Base-by-base conservation (phyloP, 2,888 invertebrate genomes). In the Epsilonema sp. region DNA sequence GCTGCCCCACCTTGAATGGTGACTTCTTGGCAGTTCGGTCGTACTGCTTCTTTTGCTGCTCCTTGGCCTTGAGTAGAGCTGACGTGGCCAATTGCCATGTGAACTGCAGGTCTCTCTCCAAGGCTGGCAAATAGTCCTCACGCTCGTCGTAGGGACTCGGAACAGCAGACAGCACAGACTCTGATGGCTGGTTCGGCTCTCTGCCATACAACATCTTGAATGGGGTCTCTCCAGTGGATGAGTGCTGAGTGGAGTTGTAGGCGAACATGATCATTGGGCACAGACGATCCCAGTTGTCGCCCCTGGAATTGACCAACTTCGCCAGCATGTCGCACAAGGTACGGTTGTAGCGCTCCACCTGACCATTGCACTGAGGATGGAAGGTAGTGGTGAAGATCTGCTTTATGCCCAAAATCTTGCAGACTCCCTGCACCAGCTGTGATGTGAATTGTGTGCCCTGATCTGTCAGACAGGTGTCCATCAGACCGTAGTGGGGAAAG, bases 201-300 rank as follows among this genome's bases (percentile, higher is more conserved):
- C 42, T 16, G 5, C 11, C 42, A 42, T 42, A 22, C 21, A 42
- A 42, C 21, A 42, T 13, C 19, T 24, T 21, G n/a, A 42, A 42
- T 13, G 42, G 42, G 21, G 42, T 42, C 13, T 42, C 42, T n/a
- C 42, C 24, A 11, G 42, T 42, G 5, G 42, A 42, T 22, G 23
- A n/a, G 16, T 42, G 42, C 13, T 21, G 5, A 42, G 21, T 42
- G 4, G 42, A 20, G 22, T 42, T 42, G 21, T 42, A 42, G 16
- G 42, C 16, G n/a, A 42, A 42, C 16, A n/a, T 31, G 16, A 31
- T 31, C 16, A 31, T 13, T 31, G 31, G 31, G 11, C 8, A 31
- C 8, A 31, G 16, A 31, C 8, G 31, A 31, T 21, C 23, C 42
- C 42, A 19, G 21, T 13, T 42, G n/a, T n/a, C n/a, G n/a, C n/a